Evolutionary conservation across 1,140 invertebrate species (phyloP), one percentile per base, ranked within the genome.

Genomic region (Heliconius himera): DNA sequence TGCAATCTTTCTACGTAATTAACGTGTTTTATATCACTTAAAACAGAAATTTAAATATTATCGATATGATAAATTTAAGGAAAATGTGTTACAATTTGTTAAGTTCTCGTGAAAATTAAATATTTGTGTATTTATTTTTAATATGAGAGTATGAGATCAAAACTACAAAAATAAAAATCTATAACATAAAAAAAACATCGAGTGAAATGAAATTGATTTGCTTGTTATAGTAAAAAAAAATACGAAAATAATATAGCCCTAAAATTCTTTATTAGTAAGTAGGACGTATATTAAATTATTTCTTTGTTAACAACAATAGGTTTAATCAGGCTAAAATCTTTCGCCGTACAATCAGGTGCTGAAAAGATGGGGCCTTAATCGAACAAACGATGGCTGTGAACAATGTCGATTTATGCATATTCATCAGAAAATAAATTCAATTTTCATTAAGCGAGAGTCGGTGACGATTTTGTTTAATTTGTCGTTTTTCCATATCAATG

Each of bases 381-480:
- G 87, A 78, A 87, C 83, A 82, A 87, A 83, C 83, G 76, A 76
- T 36, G 77, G 70, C 71, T 79, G 76, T 77, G 83, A 87, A 90
- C 87, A 88, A 88, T 89, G 85, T 87, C 85, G 83, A 83, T 83
- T 88, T 90, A 87, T 91, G 88, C 84, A 91, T 91, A 93, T 93
- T 93, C 91, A 92, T 88, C 84, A 84, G 80, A 81, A 46, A 86
- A 89, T 93, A 91, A 91, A 93, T 92, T 91, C 87, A 89, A 90
- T 92, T 90, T 83, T 85, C 84, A 85, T 89, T 85, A 85, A 86
- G 86, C 89, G 88, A 85, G 87, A 88, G 82, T 87, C 82, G 80
- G 83, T 82, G 86, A 89, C 87, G 87, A 90, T 91, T 91, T 90
- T 87, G 88, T 87, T 91, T 91, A 88, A 91, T 91, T 93, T 93